A percentile compares a stretch with the other conserved stretches of the same genome.
phyloP scores from a whole-genome alignment of 2,113 vertebrate genomes.

The Indri indri region DNA sequence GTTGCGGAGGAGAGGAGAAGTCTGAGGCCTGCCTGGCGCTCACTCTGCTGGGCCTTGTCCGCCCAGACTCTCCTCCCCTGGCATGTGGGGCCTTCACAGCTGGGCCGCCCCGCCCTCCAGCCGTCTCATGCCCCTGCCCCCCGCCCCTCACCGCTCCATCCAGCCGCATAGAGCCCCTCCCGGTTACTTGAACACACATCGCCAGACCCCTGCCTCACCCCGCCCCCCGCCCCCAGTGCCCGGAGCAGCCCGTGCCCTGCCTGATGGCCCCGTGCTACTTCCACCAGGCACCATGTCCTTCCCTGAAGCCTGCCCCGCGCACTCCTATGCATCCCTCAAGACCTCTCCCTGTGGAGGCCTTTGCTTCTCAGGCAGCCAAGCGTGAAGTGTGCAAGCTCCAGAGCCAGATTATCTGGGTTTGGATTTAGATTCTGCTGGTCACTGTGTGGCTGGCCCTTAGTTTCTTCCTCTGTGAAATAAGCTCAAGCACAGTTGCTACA shows the following conservation, averaged over 20 bases:
- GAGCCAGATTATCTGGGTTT: background rate
- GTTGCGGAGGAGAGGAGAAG: background rate
- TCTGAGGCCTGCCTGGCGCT: background rate
- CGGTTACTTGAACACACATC: background rate
- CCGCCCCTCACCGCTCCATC: background rate
- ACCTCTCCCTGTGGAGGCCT: accelerated
- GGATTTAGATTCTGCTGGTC: background rate
- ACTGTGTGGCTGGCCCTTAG: background rate
- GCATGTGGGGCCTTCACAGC: background rate
- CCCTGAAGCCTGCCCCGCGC: background rate
- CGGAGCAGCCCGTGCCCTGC: background rate
- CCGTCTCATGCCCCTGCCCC: background rate
- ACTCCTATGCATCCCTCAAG: background rate
- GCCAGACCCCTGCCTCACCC: background rate
- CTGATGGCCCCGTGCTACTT: too few species aligned
- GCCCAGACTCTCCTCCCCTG: background rate
- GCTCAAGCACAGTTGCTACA: accelerated
- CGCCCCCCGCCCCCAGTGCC: background rate
- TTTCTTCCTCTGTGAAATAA: background rate
- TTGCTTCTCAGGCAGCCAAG: background rate
- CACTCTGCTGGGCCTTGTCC: accelerated
- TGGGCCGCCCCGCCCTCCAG: background rate
- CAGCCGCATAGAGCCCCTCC: background rate
- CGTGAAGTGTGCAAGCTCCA: background rate
- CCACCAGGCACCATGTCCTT: background rate